Base-by-base conservation (phyloP, 2,888 invertebrate species). In the Tolmerus cingulatus region DNA sequence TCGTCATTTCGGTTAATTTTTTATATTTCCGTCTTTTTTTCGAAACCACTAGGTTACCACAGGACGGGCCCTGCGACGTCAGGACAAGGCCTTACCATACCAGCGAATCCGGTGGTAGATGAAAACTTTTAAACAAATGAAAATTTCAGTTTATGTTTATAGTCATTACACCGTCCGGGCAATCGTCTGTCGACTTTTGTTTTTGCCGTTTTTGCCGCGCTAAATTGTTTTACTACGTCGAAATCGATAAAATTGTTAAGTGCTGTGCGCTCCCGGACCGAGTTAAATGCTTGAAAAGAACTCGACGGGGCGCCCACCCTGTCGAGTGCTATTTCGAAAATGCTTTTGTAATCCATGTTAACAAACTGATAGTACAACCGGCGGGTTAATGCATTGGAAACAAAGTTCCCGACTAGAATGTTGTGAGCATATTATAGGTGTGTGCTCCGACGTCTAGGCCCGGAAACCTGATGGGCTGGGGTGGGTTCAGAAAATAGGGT, bases 341-440 rank as follows among this genome's bases (percentile, higher is more conserved):
- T 84, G 84, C 84, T 84, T 84, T 74, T 84, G 84, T 84, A 84
- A 84, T 84, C 84, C 84, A 84, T 84, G 84, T 84, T 84, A 84
- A 84, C 84, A 84, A 84, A 84, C 84, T 84, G 84, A 84, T 84
- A 84, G 84, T 66, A 84, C 84, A 84, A 57, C 81, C 84, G 84
- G 74, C 43, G 84, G 84, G 84, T 74, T 84, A 84, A 84, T 84
- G 84, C 84, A 66, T 84, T 84, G 84, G 84, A 84, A 84, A 84
- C 84, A 84, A 84, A 74, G 84, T 66, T 84, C 74, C 81, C 74
- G 74, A 84, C 37, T 84, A 43, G 84, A 66, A 55, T 40, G 51
- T 74, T 84, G 84, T 30, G 57, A 57, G 82, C 84, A 84, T 84
- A 84, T 84, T 66, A 79, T 57, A 55, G 55, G 46, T 46, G 46